Conservation (phyloP, 2,888 invertebrate genomes). For the Alentia gelatinosa region DNA sequence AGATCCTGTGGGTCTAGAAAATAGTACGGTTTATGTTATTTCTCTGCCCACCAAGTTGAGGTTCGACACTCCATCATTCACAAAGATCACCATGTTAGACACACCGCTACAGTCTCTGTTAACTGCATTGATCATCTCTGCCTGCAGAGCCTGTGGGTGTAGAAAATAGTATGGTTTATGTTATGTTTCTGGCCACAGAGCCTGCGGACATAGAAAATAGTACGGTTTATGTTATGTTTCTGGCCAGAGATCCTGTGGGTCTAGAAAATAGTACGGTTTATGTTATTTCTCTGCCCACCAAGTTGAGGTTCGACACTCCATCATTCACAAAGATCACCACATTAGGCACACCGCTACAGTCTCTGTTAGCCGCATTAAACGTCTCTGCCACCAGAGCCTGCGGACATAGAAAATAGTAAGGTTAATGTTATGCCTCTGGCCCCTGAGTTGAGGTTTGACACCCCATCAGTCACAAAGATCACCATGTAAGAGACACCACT, state of each 20-base stretch:
- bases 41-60: slow-evolving; percentile 56
- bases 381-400: slow-evolving; percentile 55
- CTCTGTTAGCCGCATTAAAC: slow-evolving; percentile 61
- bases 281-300: no score
- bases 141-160: slow-evolving; percentile 50
- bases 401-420: no score
- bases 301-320: slow-evolving; percentile 64
- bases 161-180: no score
- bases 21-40: no score
- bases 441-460: slow-evolving; percentile 60
- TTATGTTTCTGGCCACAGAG: no score
- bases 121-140: slow-evolving; percentile 60
- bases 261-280: no score
- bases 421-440: no score
- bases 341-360: slow-evolving; percentile 66
- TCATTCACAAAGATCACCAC: slow-evolving; percentile 69
- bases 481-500: slow-evolving; percentile 67
- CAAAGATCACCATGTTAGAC: slow-evolving; percentile 68
- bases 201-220: no score
- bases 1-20: no score
- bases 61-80: slow-evolving; percentile 68
- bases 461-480: slow-evolving; percentile 69
- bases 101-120: slow-evolving; percentile 64
- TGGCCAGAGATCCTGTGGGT: no score
- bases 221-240: no score